Conservation (phyloP, 2,113 vertebrate species). For the Quiscalus mexicanus region DNA sequence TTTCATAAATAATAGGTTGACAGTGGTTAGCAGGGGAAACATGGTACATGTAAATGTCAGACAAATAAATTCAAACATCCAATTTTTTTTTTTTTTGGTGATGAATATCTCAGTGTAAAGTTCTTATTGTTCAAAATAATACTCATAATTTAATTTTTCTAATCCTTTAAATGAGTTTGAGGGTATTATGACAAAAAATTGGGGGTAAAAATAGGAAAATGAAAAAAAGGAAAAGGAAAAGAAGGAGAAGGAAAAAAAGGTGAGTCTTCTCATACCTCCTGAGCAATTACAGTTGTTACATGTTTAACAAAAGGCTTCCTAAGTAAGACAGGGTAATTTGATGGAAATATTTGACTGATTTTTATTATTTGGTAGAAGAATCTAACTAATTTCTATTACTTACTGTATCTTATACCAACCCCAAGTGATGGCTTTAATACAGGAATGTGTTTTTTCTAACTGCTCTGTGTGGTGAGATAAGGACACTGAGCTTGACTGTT, state of each 20-base stretch:
- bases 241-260: neutral
- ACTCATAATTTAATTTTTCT: conserved; percentile 23
- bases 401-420: neutral
- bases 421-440: neutral
- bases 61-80: conserved; percentile 33
- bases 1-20: conserved; percentile 66
- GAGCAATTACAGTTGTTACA: neutral
- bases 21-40: conserved; percentile 42
- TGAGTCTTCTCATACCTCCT: neutral
- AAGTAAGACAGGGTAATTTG: neutral
- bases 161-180: conserved; percentile 27
- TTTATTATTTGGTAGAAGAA: neutral
- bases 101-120: neutral
- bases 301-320: neutral
- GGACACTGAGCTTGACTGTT: neutral
- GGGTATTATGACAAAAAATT: neutral
- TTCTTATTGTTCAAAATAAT: conserved; percentile 52
- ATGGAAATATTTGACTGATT: neutral
- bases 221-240: neutral
- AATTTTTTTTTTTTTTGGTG: neutral
- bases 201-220: accelerated
- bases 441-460: neutral
- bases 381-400: neutral
- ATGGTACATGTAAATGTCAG: conserved; percentile 28
- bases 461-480: neutral